Evolutionary conservation across 2,888 invertebrate genomes (phyloP).

Genomic region (Limnephilus auricula): DNA sequence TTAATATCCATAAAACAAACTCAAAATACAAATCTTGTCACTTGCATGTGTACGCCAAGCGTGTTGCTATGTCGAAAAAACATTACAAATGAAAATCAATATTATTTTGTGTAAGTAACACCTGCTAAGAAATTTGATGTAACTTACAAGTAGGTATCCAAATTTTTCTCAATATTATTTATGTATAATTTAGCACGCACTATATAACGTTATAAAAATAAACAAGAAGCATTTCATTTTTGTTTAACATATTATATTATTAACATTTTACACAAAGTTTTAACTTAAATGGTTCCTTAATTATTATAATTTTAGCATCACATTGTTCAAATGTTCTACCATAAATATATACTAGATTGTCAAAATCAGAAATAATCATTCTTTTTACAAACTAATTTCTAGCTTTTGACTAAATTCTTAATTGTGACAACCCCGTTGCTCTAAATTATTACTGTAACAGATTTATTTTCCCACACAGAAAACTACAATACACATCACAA

Average conservation of each 20-base stretch:
- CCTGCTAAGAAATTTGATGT: not conserved
- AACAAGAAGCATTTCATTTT: not conserved
- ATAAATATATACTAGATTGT: not conserved
- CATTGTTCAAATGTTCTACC: not conserved
- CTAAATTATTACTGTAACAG: conserved; percentile 8
- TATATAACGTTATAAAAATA: not conserved
- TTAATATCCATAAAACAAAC: not conserved
- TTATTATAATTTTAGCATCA: not conserved
- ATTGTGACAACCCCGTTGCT: conserved; percentile 24
- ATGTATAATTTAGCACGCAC: not conserved
- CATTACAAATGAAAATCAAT: not conserved
- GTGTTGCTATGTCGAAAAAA: not conserved
- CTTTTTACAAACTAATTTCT: conserved; percentile 2
- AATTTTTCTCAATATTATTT: not conserved
- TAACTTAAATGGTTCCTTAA: not conserved
- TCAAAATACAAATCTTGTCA: not conserved
- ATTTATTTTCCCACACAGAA: conserved; percentile 18
- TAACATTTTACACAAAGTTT: not conserved
- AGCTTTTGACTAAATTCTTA: not conserved
- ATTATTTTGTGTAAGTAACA: not conserved
- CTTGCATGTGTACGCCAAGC: not conserved
- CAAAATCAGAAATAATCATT: not conserved
- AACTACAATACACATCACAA: not conserved
- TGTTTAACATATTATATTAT: not conserved
- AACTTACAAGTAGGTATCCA: not conserved